Evolutionary conservation across 2,888 invertebrate genomes (phyloP), one percentile per base, ranked within the genome.

Genomic region (Eupelmus urozonus): DNA sequence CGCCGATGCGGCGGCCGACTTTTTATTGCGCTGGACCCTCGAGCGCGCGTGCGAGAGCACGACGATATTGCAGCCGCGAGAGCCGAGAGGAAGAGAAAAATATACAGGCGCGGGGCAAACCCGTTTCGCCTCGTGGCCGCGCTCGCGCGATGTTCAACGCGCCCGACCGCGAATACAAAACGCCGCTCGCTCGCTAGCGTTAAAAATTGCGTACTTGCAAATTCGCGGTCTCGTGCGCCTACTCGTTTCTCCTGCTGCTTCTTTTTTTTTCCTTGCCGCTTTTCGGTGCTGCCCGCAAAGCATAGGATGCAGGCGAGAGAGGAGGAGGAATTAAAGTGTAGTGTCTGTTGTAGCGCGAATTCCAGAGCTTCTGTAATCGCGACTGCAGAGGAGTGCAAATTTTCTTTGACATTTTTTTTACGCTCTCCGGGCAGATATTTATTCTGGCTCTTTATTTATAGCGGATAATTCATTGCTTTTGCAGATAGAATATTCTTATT

Each of bases 141-240:
- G 45, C n/a, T n/a, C 20, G 69, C 42, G 27, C 45, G 34, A 40
- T 55, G 53, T 55, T 29, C 42, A 23, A 16, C 60, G 16, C n/a
- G 71, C 60, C 27, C n/a, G 71, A 66, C 76, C 65, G 49, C 76
- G 70, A 63, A 59, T 65, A 51, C 63, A 40, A 60, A 53, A 51
- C 59, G 53, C 34, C 34, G 42, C 29, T 49, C 18, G 18, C n/a
- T n/a, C n/a, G 53, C 25, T 29, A 25, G 29, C 51, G 57, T 62
- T 18, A 69, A 75, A 75, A 69, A 75, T 75, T 75, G 74, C 65
- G 40, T 51, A 66, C 66, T 74, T 51, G 74, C 59, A 49, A 67
- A 75, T 75, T 75, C 53, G 55, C 34, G 9, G 34, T 18, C 20
- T 23, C 23, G 27, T 13, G 59, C 59, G 60, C 51, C 11, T 23